A percentile compares a stretch with the other conserved stretches of the same genome.
Evolutionary conservation across 1,140 invertebrate genomes (phyloP).

Genomic region (Sinonovacula constricta): DNA sequence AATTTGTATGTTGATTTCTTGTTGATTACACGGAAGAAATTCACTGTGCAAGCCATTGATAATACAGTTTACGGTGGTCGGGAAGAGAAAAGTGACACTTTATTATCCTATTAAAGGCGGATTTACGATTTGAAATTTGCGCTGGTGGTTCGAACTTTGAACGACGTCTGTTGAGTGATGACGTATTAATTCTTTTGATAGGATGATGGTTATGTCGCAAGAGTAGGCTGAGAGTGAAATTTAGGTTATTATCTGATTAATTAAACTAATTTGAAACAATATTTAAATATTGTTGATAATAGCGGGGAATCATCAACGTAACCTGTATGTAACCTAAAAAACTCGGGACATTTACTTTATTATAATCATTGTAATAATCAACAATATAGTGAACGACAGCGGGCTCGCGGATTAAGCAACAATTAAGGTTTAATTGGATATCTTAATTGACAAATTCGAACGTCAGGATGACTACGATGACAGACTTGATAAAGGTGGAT

Average conservation of each 20-base stretch:
- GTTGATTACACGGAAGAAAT: slow-evolving; percentile 49
- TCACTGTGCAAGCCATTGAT: slow-evolving; percentile 26
- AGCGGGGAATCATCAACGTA: not conserved
- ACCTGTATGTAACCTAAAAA: not conserved
- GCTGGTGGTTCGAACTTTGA: not conserved
- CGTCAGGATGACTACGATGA: no score
- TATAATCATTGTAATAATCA: not conserved
- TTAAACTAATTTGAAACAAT: no score
- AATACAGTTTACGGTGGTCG: slow-evolving; percentile 14
- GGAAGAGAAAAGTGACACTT: slow-evolving; percentile 25
- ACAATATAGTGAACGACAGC: not conserved
- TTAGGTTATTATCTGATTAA: not conserved
- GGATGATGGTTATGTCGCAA: not conserved
- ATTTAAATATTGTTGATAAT: not conserved
- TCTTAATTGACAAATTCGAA: no score
- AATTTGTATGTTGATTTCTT: slow-evolving; percentile 54
- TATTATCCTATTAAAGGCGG: slow-evolving; percentile 38
- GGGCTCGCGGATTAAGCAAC: no score
- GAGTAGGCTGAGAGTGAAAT: not conserved
- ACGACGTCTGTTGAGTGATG: not conserved
- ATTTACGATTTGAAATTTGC: slow-evolving; percentile 27
- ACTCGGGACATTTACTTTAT: not conserved
- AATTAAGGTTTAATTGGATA: no score
- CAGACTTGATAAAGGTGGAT: slow-evolving; percentile 36
- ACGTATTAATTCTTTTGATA: not conserved